Base-by-base conservation (phyloP, 2,113 vertebrate genomes). In the Cathartes aura region DNA sequence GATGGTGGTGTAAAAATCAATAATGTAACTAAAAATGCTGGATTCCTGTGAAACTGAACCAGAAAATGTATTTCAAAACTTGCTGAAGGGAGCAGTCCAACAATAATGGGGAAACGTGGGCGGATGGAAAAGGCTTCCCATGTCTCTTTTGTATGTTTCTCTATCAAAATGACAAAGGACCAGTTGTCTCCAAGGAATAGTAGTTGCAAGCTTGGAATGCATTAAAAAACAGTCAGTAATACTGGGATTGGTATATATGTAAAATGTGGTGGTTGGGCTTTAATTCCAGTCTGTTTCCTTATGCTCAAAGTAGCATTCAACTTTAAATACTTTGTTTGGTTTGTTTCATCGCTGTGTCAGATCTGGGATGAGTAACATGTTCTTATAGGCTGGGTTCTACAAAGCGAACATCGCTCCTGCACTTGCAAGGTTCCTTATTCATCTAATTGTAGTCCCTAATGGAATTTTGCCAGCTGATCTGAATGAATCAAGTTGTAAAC, bases 161-260 rank as follows among this genome's bases (percentile, higher is more conserved):
- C 48, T 93, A 87, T 96, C 87, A 94, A 90, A 95, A 96, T 95
- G 76, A 96, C 83, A 86, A 93, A 95, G 53, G 70, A 87, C 73
- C 81, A 91, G 3, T 94, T 96, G 87, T 94, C 48, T 94, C 60
- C 43, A 56, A 89, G 93, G 67, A 93, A 62, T 48, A 90, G 70
- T 27, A 95, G 30, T 55, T 91, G 89, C 45, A 87, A 89, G 62
- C 58, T 88, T 82, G 94, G 94, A 91, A 95, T 70, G 58, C 81
- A 82, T 82, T 91, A 47, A 78, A 84, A 89, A 91, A 8, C 0
- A 0, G 40, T 91, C 53, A 76, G 48, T 76, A 83, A 50, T 83
- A 56, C 63, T 87, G 62, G 56, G 52, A 53, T 45, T 78, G 47
- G 18, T 84, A 74, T 85, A 71, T 78, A 58, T 52, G 64, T 62